These are phyloP conservation scores for Anas georgica DNA, from an alignment of 2,797 vertebrate species.

Conservation along the genomic window DNA sequence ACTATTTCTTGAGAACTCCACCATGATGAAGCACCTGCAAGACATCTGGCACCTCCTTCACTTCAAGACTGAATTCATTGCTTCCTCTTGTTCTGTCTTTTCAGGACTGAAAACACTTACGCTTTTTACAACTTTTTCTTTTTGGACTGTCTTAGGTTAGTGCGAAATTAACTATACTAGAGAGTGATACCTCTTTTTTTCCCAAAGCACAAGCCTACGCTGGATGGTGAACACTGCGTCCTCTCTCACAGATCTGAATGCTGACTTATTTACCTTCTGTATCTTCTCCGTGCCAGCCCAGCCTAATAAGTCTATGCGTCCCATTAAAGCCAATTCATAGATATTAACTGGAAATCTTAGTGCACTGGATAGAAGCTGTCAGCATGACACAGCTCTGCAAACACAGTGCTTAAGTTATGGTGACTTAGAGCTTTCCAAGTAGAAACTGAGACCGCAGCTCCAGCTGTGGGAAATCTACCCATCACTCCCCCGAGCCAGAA, in stretches of 20 bases:
- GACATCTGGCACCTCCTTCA: background rate
- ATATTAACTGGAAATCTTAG: background rate
- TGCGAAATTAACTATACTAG: background rate
- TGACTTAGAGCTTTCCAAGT: background rate
- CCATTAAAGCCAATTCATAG: background rate
- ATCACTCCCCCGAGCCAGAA: background rate
- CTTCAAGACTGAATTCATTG: background rate
- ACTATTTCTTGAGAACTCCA: background rate
- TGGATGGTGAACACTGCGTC: rapidly evolving
- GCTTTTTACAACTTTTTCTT: background rate
- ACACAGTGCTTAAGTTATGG: background rate
- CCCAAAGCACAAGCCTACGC: background rate
- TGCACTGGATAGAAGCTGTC: background rate
- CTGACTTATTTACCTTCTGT: background rate
- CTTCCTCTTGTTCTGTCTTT: background rate
- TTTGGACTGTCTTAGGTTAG: background rate
- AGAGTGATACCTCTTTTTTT: background rate
- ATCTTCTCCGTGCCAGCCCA: background rate
- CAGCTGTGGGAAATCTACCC: background rate
- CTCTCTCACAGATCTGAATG: background rate
- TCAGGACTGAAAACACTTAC: background rate
- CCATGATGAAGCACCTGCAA: background rate
- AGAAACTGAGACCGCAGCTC: background rate
- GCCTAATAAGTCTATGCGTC: background rate
- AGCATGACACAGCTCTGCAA: background rate